Base-by-base conservation (phyloP, 2,888 invertebrate species). In the Podabrus alpinus region DNA sequence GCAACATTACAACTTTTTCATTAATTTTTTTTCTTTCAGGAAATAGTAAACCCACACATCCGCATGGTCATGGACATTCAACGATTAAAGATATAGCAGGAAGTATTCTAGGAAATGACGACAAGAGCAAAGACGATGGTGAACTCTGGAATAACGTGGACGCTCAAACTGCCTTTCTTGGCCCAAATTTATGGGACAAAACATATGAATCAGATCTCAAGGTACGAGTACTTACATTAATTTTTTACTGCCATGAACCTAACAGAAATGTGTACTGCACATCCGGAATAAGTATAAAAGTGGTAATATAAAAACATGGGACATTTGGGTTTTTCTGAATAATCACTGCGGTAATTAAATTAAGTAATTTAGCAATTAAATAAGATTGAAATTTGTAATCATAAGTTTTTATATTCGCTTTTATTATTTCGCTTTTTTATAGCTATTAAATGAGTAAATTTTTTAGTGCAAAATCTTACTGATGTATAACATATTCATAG, bases 101-200 rank as follows among this genome's bases (percentile, higher is more conserved):
- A 68, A 85, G 85, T 76, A 86, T 87, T 75, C 82, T 87, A 88
- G 92, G 92, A 86, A 92, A 92, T 87, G 93, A 92, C 87, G 89
- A 90, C 81, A 92, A 92, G 81, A 93, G 92, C 87, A 95, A 94
- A 88, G 94, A 95, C 88, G 95, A 95, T 88, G 94, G 91, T 84
- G 95, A 94, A 89, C 91, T 95, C 81, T 95, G 96, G 95, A 90
- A 90, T 83, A 93, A 93, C 86, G 93, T 94, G 86, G 96, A 97
- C 90, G 96, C 95, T 86, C 96, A 96, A 88, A 95, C 97, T 81
- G 97, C 97, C 87, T 97, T 97, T 90, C 92, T 98, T 84, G 97
- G 97, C 79, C 97, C 97, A 80, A 97, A 95, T 88, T 90, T 98
- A 79, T 98, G 97, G 97, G 97, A 97, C 89, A 97, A 97, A 89